Evolutionary conservation across 2,888 invertebrate species (phyloP).

Genomic region (Netelia inedita): DNA sequence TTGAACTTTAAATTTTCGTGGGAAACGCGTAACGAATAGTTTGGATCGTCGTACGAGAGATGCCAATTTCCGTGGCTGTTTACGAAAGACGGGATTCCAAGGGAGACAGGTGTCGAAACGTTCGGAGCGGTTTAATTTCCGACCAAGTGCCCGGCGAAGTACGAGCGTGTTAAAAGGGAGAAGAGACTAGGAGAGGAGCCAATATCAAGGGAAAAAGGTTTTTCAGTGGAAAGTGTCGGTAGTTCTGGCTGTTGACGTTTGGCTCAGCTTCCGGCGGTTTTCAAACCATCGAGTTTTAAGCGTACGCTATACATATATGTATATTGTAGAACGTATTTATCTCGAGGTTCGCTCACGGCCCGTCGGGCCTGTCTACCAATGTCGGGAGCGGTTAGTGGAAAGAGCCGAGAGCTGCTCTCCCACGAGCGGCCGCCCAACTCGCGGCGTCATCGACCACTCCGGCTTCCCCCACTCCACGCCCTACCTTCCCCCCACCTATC

Average conservation of each 20-base stretch:
- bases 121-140: slow-evolving; percentile 60
- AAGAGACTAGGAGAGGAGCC: slow-evolving; percentile 8
- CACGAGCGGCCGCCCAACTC: slow-evolving; percentile 44
- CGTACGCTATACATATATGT: neutral
- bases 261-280: slow-evolving; percentile 58
- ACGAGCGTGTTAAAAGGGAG: neutral
- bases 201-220: slow-evolving; percentile 22
- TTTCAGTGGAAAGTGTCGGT: slow-evolving; percentile 21
- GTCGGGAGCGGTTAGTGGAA: slow-evolving; percentile 56
- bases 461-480: slow-evolving; percentile 22
- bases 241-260: slow-evolving; percentile 56
- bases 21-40: neutral
- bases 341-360: slow-evolving; percentile 20
- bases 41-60: neutral
- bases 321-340: slow-evolving; percentile 3
- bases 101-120: slow-evolving; percentile 47
- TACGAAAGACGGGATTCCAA: neutral
- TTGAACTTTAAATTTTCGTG: no score
- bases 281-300: slow-evolving; percentile 49
- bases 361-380: slow-evolving; percentile 51
- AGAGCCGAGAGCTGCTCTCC: slow-evolving; percentile 47
- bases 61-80: neutral
- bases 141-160: slow-evolving; percentile 1
- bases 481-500: slow-evolving; percentile 19
- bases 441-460: slow-evolving; percentile 61